phyloP scores from a whole-genome alignment of 2,113 vertebrate genomes.

The Cyphomyrus discorhynchus region DNA sequence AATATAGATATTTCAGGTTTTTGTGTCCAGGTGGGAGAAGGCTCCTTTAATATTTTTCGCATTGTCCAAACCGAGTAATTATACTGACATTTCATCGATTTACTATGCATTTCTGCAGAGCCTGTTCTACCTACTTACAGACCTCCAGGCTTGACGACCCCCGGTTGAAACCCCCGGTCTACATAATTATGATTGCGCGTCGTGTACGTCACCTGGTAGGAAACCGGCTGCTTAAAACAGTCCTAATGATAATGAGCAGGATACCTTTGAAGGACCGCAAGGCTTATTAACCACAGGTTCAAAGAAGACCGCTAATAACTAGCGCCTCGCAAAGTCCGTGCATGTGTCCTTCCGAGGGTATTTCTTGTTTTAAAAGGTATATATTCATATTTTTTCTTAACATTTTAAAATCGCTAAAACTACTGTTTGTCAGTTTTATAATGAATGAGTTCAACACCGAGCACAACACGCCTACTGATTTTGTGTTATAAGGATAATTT shows the following conservation, averaged over 20 bases:
- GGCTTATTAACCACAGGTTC: not conserved
- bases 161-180: not conserved
- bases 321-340: not conserved
- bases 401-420: not conserved
- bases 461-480: not conserved
- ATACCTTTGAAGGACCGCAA: not conserved
- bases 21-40: not conserved
- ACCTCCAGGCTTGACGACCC: not conserved
- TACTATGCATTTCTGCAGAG: not conserved
- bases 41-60: not conserved
- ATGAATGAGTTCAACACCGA: not conserved
- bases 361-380: not conserved
- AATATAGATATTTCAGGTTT: not conserved
- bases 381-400: not conserved
- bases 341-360: not conserved
- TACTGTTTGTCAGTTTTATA: not conserved
- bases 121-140: not conserved
- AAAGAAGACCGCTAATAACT: not conserved
- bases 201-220: not conserved
- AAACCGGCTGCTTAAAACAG: not conserved
- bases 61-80: not conserved
- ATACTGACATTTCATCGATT: not conserved
- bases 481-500: not conserved
- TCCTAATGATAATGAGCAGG: not conserved
- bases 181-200: not conserved